phyloP scores from a whole-genome alignment of 2,797 vertebrate genomes.

The Dicrostonyx torquatus region DNA sequence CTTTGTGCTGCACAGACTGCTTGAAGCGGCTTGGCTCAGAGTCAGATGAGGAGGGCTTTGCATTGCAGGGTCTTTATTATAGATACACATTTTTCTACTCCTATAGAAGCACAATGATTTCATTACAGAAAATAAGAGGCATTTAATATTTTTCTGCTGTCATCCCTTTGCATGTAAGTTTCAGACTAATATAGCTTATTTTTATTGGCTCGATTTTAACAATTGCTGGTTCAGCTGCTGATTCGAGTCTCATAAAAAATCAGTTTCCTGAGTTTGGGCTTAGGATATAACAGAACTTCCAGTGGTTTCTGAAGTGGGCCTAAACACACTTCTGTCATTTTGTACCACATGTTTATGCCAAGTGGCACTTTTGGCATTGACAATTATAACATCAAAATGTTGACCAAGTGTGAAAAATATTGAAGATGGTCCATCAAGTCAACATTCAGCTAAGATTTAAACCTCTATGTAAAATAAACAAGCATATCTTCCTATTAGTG shows the following conservation, averaged over 20 bases:
- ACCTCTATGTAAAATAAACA: neutral
- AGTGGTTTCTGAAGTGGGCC: neutral
- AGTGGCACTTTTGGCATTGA: neutral
- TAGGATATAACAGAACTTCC: neutral
- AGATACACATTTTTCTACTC: neutral
- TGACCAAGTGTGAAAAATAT: neutral
- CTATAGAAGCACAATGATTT: neutral
- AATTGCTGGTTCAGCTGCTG: neutral
- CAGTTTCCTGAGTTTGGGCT: neutral
- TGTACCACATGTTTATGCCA: neutral
- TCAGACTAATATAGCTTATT: neutral
- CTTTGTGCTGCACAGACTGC: accelerated
- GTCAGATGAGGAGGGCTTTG: neutral
- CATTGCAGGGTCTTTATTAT: neutral
- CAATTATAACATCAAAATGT: neutral
- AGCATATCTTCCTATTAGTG: too few relatives aligned
- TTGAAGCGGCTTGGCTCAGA: neutral
- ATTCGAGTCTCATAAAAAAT: neutral
- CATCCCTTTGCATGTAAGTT: neutral
- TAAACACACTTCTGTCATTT: neutral
- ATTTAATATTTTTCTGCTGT: neutral
- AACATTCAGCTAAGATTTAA: neutral
- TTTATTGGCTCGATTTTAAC: neutral
- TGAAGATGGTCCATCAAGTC: neutral
- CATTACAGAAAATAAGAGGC: neutral